These are phyloP conservation scores for Myanophis thanlyinensis DNA, from an alignment of 2,113 vertebrate genomes.

Conservation along the genomic window DNA sequence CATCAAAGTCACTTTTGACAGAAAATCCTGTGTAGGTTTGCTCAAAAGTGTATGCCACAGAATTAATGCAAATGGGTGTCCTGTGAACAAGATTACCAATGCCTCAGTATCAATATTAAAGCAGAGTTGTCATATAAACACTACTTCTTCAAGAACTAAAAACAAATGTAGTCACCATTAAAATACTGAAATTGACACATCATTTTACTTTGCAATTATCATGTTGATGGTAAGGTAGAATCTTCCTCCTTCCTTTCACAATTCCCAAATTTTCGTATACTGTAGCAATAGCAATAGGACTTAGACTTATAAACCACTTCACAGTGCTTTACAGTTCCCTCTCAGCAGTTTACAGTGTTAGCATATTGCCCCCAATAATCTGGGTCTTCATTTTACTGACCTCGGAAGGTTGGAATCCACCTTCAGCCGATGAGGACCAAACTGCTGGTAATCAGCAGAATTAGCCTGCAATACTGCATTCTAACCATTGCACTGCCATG, in stretches of 20 bases:
- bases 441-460: neutral
- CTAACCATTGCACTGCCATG: neutral
- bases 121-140: neutral
- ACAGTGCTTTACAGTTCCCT: neutral
- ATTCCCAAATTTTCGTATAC: neutral
- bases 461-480: neutral
- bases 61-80: neutral
- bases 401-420: neutral
- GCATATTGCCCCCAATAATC: neutral
- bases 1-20: neutral
- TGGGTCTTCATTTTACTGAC: neutral
- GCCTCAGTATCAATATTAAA: neutral
- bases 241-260: neutral
- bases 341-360: neutral
- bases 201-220: neutral
- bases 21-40: neutral
- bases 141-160: neutral
- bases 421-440: neutral
- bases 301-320: neutral
- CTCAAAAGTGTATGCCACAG: neutral
- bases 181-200: neutral
- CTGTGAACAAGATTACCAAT: neutral
- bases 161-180: neutral
- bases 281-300: neutral
- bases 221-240: neutral